These are phyloP conservation scores for Romanogobio albipinnatus DNA, from an alignment of 2,113 vertebrate genomes.

Conservation along the genomic window DNA sequence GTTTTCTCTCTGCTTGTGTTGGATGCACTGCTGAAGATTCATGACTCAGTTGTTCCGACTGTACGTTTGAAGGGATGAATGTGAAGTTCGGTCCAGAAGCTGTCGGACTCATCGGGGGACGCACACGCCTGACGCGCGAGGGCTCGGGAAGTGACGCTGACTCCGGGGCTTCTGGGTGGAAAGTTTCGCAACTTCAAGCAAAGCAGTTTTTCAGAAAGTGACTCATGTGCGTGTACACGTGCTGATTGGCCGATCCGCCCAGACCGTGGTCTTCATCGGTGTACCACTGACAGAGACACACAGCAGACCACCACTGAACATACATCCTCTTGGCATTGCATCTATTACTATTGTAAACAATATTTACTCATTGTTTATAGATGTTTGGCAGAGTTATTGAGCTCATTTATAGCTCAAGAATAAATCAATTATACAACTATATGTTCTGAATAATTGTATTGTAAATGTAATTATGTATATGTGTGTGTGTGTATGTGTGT, in stretches of 20 bases:
- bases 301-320: neutral
- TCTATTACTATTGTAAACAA: neutral
- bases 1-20: no score
- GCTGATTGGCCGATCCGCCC: constrained; percentile 80
- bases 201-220: constrained; percentile 92
- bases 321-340: no score
- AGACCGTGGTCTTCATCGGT: constrained; percentile 93
- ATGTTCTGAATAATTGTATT: no score
- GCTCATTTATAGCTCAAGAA: neutral
- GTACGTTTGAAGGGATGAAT: neutral
- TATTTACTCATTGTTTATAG: neutral
- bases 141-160: neutral
- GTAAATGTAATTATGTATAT: no score
- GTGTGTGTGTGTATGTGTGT: neutral
- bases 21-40: neutral
- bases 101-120: neutral
- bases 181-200: constrained; percentile 56
- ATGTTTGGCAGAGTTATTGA: neutral
- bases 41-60: neutral
- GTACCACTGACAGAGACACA: constrained; percentile 85
- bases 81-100: no score
- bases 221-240: constrained; percentile 94
- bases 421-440: no score
- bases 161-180: neutral
- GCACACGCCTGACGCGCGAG: neutral